phyloP scores from a whole-genome alignment of 1,140 invertebrate genomes.

The Penaeus japonicus region DNA sequence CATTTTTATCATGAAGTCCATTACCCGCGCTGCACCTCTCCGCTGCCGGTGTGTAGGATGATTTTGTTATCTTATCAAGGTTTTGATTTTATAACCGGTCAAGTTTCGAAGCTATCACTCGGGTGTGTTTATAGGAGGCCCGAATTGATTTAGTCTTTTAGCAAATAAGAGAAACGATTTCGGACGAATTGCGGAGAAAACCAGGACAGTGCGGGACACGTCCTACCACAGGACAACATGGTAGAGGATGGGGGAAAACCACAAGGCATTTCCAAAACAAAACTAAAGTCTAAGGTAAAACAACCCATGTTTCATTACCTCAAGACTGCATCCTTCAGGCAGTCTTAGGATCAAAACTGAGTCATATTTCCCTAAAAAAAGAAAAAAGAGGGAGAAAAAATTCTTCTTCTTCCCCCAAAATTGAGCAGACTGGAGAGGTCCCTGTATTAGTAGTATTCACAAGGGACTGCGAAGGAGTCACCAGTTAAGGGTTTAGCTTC shows the following conservation, averaged over 20 bases:
- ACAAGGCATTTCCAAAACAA: slow-evolving; percentile 25
- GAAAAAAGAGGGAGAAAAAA: neutral
- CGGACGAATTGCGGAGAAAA: neutral
- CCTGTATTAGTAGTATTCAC: neutral
- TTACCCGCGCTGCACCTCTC: slow-evolving; percentile 47
- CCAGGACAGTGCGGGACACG: neutral
- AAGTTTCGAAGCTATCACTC: neutral
- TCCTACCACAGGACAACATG: neutral
- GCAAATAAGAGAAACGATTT: neutral
- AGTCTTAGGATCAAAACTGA: neutral
- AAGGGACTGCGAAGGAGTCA: neutral
- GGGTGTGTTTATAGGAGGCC: neutral
- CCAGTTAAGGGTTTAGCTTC: neutral
- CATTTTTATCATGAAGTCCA: slow-evolving; percentile 41
- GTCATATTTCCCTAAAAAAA: neutral
- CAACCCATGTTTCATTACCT: slow-evolving; percentile 41
- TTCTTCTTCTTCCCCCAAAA: neutral
- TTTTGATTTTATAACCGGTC: slow-evolving; percentile 42
- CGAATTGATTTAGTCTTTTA: neutral
- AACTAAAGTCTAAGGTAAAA: slow-evolving; percentile 38
- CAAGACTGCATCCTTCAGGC: neutral
- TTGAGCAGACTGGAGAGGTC: neutral
- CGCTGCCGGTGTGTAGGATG: slow-evolving; percentile 29
- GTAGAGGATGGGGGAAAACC: neutral
- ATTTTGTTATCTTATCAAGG: slow-evolving; percentile 38